A percentile compares a stretch with the other conserved stretches of the same genome.
phyloP scores from a whole-genome alignment of 2,888 invertebrate species.

The Cosmopolites sordidus region DNA sequence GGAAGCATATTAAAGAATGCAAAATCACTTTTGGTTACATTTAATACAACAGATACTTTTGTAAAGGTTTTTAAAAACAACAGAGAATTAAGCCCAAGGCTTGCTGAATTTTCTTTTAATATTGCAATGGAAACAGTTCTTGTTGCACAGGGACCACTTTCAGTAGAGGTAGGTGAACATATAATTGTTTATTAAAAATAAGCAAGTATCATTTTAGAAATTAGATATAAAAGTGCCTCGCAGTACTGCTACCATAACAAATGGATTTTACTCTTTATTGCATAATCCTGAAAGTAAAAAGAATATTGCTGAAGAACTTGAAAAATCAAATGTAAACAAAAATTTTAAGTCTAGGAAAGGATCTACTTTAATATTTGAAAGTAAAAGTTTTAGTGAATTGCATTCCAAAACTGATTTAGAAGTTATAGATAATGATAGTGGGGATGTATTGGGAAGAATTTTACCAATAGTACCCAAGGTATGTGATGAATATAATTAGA shows the following conservation, averaged over 20 bases:
- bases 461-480: conserved; percentile 80
- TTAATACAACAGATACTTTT: conserved; percentile 63
- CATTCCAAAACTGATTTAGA: conserved; percentile 4
- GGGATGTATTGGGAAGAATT: conserved; percentile 59
- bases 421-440: conserved; percentile 6
- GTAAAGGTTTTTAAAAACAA: conserved; percentile 51
- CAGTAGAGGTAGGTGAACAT: conserved; percentile 70
- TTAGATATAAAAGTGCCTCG: conserved; percentile 60
- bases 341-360: too few relatives aligned
- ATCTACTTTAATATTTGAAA: conserved; percentile 14
- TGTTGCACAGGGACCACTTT: conserved; percentile 78
- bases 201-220: conserved; percentile 53
- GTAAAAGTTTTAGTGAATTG: conserved; percentile 19
- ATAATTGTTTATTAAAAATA: too few relatives aligned
- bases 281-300: conserved; percentile 42
- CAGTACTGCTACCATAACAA: conserved; percentile 55
- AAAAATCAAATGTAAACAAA: too few relatives aligned
- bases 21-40: conserved; percentile 66
- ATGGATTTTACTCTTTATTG: conserved; percentile 55
- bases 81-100: conserved; percentile 54
- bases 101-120: conserved; percentile 70
- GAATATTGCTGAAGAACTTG: too few relatives aligned
- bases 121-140: conserved; percentile 72
- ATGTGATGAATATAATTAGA: conserved; percentile 25
- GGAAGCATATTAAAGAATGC: conserved; percentile 66